Base-by-base conservation (phyloP, 2,888 invertebrate species). In the Hermaeophaga mercurialis region DNA sequence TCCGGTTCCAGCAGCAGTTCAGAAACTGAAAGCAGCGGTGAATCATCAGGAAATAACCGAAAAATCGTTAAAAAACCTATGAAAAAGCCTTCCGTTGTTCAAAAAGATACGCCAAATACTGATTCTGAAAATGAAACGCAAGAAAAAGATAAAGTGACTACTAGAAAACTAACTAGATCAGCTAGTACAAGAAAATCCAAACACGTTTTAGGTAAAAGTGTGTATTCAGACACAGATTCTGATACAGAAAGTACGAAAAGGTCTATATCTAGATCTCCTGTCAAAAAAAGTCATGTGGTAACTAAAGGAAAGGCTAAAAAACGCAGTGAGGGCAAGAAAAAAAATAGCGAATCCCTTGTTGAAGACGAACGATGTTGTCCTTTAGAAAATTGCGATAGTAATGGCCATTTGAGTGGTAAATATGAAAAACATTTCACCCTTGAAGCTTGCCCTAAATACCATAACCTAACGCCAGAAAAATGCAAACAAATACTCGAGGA, bases 371-470 rank as follows among this genome's bases (percentile, higher is more conserved):
- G 89, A 43, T 83, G 86, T 59, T 95, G 96, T 76, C 94, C 94
- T 0, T 82, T 96, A 7, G 88, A 92, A 47, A 90, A 90, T 50
- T 96, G 96, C 73, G 91, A 95, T 73, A 95, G 95, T 1, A 81
- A 82, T 1, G 96, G 95, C 43, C 94, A 95, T 79, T 80, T 95
- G 4, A 89, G 91, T 58, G 95, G 95, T 8, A 85, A 86, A 70
- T 82, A 86, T 59, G 85, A 87, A 2, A 84, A 84, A 18, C 97
- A 97, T 79, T 93, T 94, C 75, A 91, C 94, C 1, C 83, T 91
- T 59, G 92, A 94, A 75, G 93, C 94, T 15, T 97, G 97, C 72
- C 96, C 96, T 1, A 74, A 88, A 49, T 97, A 91, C 80, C 96
- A 96, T 79, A 94, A 96, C 77, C 86, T 87, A 65, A 86, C 89